A percentile compares a stretch with the other conserved stretches of the same genome.
Evolutionary conservation across 2,797 vertebrate genomes (phyloP).

Genomic region (Dipus sagitta): DNA sequence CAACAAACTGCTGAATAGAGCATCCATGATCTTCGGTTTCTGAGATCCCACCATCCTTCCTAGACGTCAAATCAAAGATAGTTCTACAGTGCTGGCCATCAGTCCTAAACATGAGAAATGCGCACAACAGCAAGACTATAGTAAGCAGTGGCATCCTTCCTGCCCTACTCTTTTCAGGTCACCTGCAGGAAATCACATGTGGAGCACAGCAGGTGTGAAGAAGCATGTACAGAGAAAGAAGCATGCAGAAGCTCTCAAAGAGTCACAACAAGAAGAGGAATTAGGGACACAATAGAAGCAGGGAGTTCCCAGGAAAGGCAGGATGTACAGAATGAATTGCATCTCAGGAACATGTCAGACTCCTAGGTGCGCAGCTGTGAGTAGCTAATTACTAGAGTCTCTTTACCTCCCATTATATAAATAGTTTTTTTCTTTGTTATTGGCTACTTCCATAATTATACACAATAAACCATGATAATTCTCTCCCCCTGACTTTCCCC

Average conservation of each 20-base stretch:
- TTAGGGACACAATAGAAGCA: neutral
- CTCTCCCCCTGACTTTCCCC: too few relatives aligned
- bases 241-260: neutral
- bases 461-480: too few relatives aligned
- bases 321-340: neutral
- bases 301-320: neutral
- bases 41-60: neutral
- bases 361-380: neutral
- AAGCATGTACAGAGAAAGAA: neutral
- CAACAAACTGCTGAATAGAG: neutral
- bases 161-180: neutral
- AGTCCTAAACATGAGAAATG: neutral
- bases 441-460: too few relatives aligned
- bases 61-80: slow-evolving; percentile 5
- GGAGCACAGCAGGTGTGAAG: neutral
- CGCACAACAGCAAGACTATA: neutral
- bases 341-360: neutral
- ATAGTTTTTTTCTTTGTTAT: too few relatives aligned
- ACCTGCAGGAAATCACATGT: neutral
- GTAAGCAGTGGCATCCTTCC: neutral
- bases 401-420: neutral
- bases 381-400: neutral
- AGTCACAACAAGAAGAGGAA: neutral
- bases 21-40: neutral
- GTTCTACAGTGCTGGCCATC: neutral